Conservation (phyloP, 2,888 invertebrate species). For the Tillus elongatus region DNA sequence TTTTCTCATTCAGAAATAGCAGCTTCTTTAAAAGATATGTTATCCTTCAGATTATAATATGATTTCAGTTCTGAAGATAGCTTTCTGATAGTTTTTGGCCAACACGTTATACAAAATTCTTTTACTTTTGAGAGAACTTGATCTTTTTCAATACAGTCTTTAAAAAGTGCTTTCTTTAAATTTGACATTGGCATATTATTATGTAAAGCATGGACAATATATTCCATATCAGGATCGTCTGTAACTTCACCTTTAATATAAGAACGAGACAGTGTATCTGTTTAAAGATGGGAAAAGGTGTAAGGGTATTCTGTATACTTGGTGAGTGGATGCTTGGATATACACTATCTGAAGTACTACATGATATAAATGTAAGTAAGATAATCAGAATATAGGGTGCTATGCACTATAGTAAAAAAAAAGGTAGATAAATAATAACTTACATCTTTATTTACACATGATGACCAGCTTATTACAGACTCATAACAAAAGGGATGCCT, state of each 20-base stretch:
- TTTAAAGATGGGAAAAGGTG: too few relatives aligned
- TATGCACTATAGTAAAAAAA: too few relatives aligned
- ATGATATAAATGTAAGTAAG: too few relatives aligned
- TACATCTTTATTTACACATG: too few relatives aligned
- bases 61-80: constrained; percentile 6
- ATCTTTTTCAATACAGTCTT: constrained; percentile 11
- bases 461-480: too few relatives aligned
- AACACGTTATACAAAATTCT: constrained; percentile 10
- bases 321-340: constrained; percentile 15
- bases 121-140: constrained; percentile 11
- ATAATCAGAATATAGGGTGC: too few relatives aligned
- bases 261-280: constrained; percentile 9
- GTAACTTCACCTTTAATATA: constrained; percentile 9
- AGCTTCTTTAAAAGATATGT: constrained; percentile 17
- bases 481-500: too few relatives aligned
- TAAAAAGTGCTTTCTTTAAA: constrained; percentile 11
- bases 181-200: constrained; percentile 9
- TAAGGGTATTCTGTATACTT: constrained; percentile 19
- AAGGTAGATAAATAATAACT: too few relatives aligned
- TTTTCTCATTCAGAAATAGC: constrained; percentile 20
- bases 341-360: constrained; percentile 27
- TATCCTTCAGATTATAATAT: too few relatives aligned
- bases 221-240: constrained; percentile 9
- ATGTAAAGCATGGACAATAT: too few relatives aligned
- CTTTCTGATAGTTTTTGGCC: constrained; percentile 6